A percentile compares a stretch with the other conserved stretches of the same genome.
Evolutionary conservation across 2,113 vertebrate species (phyloP).

Genomic region (Cromileptes altivelis): DNA sequence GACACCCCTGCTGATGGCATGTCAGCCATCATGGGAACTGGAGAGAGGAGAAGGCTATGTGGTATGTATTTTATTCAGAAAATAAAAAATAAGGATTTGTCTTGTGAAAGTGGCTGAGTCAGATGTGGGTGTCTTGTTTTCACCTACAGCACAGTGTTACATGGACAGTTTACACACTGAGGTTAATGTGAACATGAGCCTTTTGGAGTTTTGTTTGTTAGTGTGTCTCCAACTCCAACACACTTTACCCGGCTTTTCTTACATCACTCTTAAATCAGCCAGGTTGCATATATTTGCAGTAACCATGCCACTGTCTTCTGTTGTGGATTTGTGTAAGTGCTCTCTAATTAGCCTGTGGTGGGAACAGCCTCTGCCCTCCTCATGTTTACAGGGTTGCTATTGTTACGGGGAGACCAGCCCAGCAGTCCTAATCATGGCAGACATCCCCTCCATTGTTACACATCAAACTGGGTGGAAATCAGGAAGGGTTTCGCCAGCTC

Average conservation of each 20-base stretch:
- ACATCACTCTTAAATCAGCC: slow-evolving; percentile 38
- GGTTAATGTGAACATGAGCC: not conserved
- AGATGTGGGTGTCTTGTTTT: not conserved
- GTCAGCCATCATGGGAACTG: slow-evolving; percentile 40
- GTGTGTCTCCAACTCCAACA: slow-evolving; percentile 21
- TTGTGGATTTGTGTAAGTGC: slow-evolving; percentile 43
- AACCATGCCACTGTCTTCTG: not conserved
- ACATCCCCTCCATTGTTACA: slow-evolving; percentile 70
- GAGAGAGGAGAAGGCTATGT: not conserved
- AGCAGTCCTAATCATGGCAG: slow-evolving; percentile 45
- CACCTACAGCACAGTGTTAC: not conserved
- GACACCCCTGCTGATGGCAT: slow-evolving; percentile 30
- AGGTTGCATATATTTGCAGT: slow-evolving; percentile 26
- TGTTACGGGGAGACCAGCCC: slow-evolving; percentile 58
- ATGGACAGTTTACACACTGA: not conserved
- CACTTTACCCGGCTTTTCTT: not conserved
- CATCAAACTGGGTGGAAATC: slow-evolving; percentile 56
- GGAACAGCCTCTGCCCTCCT: slow-evolving; percentile 41
- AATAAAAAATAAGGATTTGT: not conserved
- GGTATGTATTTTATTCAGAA: slow-evolving; percentile 42
- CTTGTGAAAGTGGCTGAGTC: not conserved
- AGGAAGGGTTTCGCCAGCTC: slow-evolving; percentile 54
- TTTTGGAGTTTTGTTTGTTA: not conserved
- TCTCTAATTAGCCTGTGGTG: slow-evolving; percentile 45
- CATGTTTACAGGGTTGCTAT: slow-evolving; percentile 67